A percentile compares a stretch with the other conserved stretches of the same genome.
Evolutionary conservation across 92 coral and sea anemone species (phyloP).

Genomic region (Epizoanthus fatuus): DNA sequence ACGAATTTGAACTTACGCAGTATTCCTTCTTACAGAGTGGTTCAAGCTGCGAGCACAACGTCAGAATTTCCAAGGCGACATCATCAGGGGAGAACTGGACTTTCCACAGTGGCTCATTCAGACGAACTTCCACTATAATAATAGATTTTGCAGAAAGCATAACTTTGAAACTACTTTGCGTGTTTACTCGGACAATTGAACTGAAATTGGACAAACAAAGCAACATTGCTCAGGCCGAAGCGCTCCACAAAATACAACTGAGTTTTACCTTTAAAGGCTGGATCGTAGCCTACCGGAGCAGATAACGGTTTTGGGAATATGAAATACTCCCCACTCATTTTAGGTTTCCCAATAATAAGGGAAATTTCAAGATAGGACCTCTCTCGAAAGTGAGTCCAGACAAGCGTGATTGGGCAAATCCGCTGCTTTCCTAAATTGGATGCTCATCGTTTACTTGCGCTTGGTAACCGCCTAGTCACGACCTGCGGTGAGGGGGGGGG

Average conservation of each 20-base stretch:
- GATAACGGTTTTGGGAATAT: conserved; percentile 73
- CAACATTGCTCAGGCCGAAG: background rate
- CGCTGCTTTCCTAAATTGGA: background rate
- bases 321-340: conserved; percentile 74
- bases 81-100: conserved; percentile 94
- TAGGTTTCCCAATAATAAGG: background rate
- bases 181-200: background rate
- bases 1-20: conserved; percentile 66
- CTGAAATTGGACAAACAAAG: background rate
- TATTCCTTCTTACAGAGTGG: conserved; percentile 92
- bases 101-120: conserved; percentile 97
- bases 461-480: background rate
- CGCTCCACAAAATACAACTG: background rate
- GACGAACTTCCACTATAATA: conserved; percentile 89
- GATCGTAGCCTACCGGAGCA: conserved; percentile 90
- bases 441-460: background rate
- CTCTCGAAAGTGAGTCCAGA: background rate
- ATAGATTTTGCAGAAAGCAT: background rate
- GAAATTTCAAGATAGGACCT: background rate
- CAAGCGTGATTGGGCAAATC: conserved; percentile 1
- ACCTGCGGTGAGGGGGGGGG: no score
- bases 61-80: conserved; percentile 92
- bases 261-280: conserved; percentile 85
- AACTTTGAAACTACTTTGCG: no score
- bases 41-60: conserved; percentile 95